Base-by-base conservation (phyloP, 1,140 invertebrate species). In the Laodelphax striatellus region DNA sequence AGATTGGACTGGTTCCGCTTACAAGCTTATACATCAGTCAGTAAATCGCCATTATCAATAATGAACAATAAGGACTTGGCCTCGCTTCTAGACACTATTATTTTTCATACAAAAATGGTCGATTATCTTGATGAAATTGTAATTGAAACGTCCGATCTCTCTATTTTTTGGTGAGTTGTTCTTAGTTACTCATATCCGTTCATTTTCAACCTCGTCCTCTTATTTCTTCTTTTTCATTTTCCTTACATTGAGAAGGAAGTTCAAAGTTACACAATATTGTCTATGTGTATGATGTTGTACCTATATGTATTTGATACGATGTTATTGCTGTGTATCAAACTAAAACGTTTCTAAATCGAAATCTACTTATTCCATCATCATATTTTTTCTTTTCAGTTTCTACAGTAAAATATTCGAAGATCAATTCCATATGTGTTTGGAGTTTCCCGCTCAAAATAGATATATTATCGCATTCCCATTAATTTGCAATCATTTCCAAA, bases 51-150 rank as follows among this genome's bases (percentile, higher is more conserved):
- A 46, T 78, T 98, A 60, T 83, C 82, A 69, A 78, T 98, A 3
- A 80, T 83, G n/a, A 91, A 96, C 67, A 87, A 97, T 66, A 80
- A 84, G 67, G 88, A 92, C 66, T 72, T 99, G 11, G 92, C 93
- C 11, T 85, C 86, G 46, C 85, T 97, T 59, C 84, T 99, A 73
- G 98, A 99, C 72, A 95, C 92, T 11, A 86, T 97, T 69, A 82
- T 93, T 42, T 99, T 98, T 70, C 97, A 99, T 71, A 94, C 96
- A 0, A 95, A 95, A 75, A 94, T 98, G 85, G 94, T 99, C 13
- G 97, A 99, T 71, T 93, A 92, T 75, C 77, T 99, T n/a, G 95
- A 98, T 75, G 94, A 98, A 72, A 89, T 98, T 70, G 77, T 99
- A 60, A 87, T 90, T 2, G 96, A 99, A 76, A 95, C 93, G 17